Evolutionary conservation across 2,113 vertebrate species (phyloP).

Genomic region (Vulpes vulpes): DNA sequence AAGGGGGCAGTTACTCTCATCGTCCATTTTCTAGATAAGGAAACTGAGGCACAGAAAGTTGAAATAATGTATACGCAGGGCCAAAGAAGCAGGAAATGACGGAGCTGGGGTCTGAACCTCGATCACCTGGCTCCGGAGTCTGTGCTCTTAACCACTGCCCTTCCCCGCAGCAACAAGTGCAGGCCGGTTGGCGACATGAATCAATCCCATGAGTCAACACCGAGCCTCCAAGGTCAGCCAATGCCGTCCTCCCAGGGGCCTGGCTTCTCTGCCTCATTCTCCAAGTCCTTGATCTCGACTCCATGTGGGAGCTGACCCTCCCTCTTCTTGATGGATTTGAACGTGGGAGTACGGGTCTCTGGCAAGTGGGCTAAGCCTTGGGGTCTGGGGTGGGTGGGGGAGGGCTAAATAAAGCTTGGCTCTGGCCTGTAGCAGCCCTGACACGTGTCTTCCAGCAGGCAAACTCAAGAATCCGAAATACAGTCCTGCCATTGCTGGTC

Average conservation of each 20-base stretch:
- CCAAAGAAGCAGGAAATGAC: background rate
- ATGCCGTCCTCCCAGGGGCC: accelerated
- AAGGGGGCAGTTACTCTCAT: background rate
- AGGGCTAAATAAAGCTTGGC: no score
- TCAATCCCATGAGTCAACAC: background rate
- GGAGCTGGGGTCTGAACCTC: background rate
- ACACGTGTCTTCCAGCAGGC: background rate
- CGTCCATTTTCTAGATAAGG: background rate
- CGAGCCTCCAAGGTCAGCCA: background rate
- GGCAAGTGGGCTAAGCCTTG: background rate
- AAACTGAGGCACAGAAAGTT: background rate
- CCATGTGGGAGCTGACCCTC: background rate
- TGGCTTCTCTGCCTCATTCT: background rate
- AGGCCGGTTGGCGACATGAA: accelerated
- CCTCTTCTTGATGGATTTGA: background rate
- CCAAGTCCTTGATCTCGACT: background rate
- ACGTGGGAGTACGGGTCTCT: accelerated
- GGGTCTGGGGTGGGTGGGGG: background rate
- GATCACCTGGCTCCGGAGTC: background rate
- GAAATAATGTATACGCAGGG: background rate
- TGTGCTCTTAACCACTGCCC: background rate
- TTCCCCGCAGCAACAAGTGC: background rate
- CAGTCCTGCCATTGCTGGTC: background rate
- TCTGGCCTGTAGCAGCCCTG: background rate
- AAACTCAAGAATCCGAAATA: background rate